phyloP scores from a whole-genome alignment of 1,140 invertebrate genomes.

The Cardiocondyla obscurior region DNA sequence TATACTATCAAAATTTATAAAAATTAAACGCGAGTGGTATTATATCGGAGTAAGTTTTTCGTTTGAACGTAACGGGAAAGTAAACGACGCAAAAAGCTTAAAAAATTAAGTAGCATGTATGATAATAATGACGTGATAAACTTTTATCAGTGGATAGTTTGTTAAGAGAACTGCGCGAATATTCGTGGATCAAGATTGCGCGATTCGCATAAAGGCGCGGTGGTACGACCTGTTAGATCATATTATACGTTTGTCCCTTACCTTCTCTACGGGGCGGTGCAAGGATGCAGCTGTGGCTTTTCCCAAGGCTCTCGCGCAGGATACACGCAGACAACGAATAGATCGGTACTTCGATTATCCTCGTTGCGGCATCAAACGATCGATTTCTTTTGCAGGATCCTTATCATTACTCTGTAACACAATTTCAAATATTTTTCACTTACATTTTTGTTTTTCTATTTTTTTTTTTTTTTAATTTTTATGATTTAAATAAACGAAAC shows the following conservation, averaged over 20 bases:
- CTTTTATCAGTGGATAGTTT: slow-evolving; percentile 45
- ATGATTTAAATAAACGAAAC: background rate
- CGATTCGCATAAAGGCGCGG: slow-evolving; percentile 68
- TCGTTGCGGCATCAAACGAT: background rate
- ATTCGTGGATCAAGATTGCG: slow-evolving; percentile 77
- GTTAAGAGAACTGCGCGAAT: slow-evolving; percentile 55
- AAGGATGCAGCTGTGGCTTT: slow-evolving; percentile 68
- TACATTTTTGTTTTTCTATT: background rate
- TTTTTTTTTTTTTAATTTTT: too few relatives aligned
- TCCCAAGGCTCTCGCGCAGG: slow-evolving; percentile 53
- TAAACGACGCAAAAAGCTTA: background rate
- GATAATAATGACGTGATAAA: slow-evolving; percentile 56
- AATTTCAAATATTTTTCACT: slow-evolving; percentile 20
- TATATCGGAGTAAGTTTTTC: background rate
- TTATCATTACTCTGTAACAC: slow-evolving; percentile 1
- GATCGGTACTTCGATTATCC: slow-evolving; percentile 45
- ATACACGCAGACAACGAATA: slow-evolving; percentile 50
- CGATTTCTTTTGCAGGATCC: background rate
- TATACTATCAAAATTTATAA: background rate
- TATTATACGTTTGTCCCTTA: slow-evolving; percentile 77
- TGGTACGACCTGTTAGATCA: slow-evolving; percentile 70
- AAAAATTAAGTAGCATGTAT: slow-evolving; percentile 41
- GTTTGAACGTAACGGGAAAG: background rate
- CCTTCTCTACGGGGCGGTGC: slow-evolving; percentile 72
- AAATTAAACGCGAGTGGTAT: background rate